Evolutionary conservation across 2,797 vertebrate species (phyloP).

Genomic region (Hirundo rustica): DNA sequence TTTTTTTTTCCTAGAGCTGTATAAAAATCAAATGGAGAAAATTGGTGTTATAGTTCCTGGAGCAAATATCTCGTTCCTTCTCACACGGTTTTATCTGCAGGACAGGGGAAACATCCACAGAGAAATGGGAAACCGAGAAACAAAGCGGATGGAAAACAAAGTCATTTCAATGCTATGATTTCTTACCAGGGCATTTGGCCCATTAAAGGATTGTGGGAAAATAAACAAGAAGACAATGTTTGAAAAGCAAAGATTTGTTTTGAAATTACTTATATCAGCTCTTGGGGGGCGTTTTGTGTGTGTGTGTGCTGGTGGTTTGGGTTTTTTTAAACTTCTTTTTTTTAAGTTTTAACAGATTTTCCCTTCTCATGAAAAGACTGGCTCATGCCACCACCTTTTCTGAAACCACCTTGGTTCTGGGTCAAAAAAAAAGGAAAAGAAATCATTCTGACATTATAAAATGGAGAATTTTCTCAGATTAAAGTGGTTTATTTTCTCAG

Average conservation of each 20-base stretch:
- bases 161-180: background rate
- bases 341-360: background rate
- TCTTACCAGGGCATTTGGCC: background rate
- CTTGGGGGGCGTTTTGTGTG: background rate
- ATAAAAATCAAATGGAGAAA: constrained; percentile 21
- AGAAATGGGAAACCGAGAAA: background rate
- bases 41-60: background rate
- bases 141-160: constrained; percentile 2
- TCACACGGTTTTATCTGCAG: background rate
- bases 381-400: background rate
- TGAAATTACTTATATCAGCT: background rate
- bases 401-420: background rate
- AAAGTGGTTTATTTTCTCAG: constrained; percentile 34
- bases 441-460: background rate
- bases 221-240: background rate
- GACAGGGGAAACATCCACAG: background rate
- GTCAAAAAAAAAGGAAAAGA: background rate
- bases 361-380: background rate
- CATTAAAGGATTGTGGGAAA: background rate
- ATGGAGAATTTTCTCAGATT: background rate
- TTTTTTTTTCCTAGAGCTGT: background rate
- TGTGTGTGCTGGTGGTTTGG: background rate
- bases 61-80: background rate
- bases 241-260: constrained; percentile 22
- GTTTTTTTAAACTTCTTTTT: background rate